Evolutionary conservation across 2,113 vertebrate species (phyloP).

Genomic region (Brachypteracias leptosomus): DNA sequence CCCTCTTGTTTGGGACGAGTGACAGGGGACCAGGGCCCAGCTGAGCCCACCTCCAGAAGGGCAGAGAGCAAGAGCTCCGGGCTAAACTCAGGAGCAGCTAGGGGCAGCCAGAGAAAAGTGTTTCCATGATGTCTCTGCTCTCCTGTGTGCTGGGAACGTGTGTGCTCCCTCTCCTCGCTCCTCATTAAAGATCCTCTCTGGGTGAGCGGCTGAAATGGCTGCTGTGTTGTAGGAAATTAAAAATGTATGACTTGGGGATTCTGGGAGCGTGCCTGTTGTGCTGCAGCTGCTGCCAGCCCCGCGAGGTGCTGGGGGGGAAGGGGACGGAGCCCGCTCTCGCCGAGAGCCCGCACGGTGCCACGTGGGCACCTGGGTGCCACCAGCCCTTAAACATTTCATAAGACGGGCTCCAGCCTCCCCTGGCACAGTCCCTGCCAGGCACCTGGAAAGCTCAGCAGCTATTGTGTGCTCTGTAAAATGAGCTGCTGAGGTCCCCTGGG

Average conservation of each 20-base stretch:
- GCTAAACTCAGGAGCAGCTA: neutral
- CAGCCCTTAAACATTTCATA: neutral
- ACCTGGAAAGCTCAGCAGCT: neutral
- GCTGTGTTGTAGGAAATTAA: conserved; percentile 40
- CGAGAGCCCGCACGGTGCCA: fast-evolving
- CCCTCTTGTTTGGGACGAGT: fast-evolving
- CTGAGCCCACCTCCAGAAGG: neutral
- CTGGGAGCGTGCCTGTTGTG: neutral
- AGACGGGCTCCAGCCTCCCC: neutral
- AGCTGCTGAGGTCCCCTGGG: neutral
- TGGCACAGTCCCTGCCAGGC: neutral
- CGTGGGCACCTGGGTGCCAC: neutral
- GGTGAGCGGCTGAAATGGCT: conserved; percentile 5
- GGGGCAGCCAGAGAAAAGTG: neutral
- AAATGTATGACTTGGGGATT: conserved; percentile 43
- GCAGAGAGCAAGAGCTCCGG: neutral
- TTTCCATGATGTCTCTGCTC: neutral
- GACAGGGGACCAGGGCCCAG: neutral
- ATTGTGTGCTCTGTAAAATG: neutral
- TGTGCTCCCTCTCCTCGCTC: neutral
- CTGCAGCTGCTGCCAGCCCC: neutral
- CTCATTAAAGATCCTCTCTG: conserved; percentile 1
- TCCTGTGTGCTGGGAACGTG: neutral
- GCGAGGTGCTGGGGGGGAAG: neutral
- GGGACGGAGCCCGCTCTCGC: neutral